A percentile compares a stretch with the other conserved stretches of the same genome.
phyloP scores from a whole-genome alignment of 64 coral and sea anemone genomes.

The Acropora tenuis region DNA sequence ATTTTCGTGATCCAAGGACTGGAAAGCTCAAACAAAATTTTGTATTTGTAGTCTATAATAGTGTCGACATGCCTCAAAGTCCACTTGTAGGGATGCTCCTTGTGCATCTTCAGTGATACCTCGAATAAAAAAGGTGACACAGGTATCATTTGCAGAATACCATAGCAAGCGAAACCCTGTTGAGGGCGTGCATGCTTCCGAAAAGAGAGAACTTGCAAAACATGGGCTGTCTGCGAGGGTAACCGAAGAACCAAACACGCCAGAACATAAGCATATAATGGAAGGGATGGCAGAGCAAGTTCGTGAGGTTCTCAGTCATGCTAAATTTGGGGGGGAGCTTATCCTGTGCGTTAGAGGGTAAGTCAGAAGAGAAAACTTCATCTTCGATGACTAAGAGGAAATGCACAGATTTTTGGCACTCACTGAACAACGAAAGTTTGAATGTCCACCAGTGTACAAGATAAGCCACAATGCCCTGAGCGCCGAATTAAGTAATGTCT shows the following conservation, averaged over 20 bases:
- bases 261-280: conserved; percentile 52
- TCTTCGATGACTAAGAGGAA: no score
- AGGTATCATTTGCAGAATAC: neutral
- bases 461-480: no score
- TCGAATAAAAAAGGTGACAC: neutral
- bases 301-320: neutral
- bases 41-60: neutral
- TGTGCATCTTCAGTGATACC: neutral
- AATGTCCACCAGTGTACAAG: no score
- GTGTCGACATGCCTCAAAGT: neutral
- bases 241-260: neutral
- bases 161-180: neutral
- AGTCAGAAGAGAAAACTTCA: neutral
- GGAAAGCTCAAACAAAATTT: neutral
- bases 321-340: conserved; percentile 8
- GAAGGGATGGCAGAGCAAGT: conserved; percentile 53
- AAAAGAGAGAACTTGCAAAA: conserved; percentile 24
- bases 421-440: no score
- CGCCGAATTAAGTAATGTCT: no score
- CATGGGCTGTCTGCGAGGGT: neutral
- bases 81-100: neutral
- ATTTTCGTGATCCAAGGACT: neutral
- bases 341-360: neutral
- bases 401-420: no score
- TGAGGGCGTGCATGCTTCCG: neutral